Base-by-base conservation (phyloP, 2,797 vertebrate species). In the Helicolenus hilgendorfi region DNA sequence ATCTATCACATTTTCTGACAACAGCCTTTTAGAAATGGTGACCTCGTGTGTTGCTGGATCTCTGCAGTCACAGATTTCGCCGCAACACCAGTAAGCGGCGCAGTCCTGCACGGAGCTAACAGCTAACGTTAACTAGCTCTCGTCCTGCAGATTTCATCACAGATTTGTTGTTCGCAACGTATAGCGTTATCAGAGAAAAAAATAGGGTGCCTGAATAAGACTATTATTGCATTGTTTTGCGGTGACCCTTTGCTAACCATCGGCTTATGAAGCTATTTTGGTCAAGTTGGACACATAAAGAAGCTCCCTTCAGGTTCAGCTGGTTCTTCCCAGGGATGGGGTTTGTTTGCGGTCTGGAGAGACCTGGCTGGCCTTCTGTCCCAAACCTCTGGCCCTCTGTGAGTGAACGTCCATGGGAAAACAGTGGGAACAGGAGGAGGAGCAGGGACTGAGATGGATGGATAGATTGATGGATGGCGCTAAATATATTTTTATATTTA, bases 301-400 rank as follows among this genome's bases (percentile, higher is more conserved):
- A 85, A 55, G 29, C 56, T 78, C 82, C 60, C 49, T 68, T 27
- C 38, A 91, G 92, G 90, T 94, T 91, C 72, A 69, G 67, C 33
- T 20, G 45, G 71, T 45, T 81, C 76, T 85, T 92, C 91, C 88
- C 85, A 87, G 84, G 78, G 73, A 71, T 38, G 60, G 73, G 71
- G 58, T 62, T 71, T n/a, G 58, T 65, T 71, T n/a, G 13, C 41
- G 78, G 75, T 67, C 76, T 77, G 29, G 24, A 80, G 85, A 88
- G 90, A 93, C 92, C 92, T 88, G 77, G 64, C 55, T 83, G 84
- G 77, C 92, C 91, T 86, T 83, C 71, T 89, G 84, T 86, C 84
- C 87, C 62, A 83, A 84, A 91, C 89, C 89, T 86, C 85, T 91
- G 84, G 77, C 84, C 90, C 26, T 55, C 26, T 83, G 75, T 77